Evolutionary conservation across 2,113 vertebrate species (phyloP).

Genomic region (Cyanistes caeruleus): DNA sequence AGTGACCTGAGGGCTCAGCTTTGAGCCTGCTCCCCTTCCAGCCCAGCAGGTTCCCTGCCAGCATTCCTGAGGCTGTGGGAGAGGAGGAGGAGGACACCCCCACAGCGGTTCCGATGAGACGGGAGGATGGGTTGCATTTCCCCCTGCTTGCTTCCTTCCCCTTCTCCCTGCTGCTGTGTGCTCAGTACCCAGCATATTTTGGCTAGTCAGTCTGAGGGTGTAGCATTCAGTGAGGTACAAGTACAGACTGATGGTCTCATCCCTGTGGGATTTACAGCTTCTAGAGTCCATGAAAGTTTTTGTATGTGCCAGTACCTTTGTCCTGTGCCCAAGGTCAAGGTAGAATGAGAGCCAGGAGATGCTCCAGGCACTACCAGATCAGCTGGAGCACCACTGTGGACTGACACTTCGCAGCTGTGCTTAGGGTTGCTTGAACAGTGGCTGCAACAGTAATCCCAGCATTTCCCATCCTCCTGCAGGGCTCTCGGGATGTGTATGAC

Average conservation of each 20-base stretch:
- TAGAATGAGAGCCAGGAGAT: neutral
- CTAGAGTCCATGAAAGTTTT: neutral
- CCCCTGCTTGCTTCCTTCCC: neutral
- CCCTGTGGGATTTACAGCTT: neutral
- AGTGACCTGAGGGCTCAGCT: neutral
- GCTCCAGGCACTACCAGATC: neutral
- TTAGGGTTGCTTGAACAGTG: neutral
- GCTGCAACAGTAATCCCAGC: neutral
- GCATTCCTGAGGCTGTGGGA: neutral
- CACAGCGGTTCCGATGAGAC: fast-evolving
- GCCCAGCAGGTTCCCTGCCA: neutral
- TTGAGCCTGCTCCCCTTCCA: neutral
- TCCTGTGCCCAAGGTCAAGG: neutral
- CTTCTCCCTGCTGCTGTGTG: neutral
- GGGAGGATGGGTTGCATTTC: neutral
- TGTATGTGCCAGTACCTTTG: neutral
- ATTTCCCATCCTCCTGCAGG: conserved; percentile 65
- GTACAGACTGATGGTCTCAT: neutral
- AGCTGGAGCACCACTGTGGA: neutral
- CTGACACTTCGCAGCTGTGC: neutral
- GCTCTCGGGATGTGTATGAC: conserved; percentile 81
- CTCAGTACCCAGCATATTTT: neutral
- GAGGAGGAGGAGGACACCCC: neutral
- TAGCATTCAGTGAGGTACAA: neutral
- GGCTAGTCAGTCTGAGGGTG: neutral